Percentiles rank a stretch among this genome's conserved stretches.
Conservation (phyloP, 2,888 invertebrate species). For the Podabrus alpinus region DNA sequence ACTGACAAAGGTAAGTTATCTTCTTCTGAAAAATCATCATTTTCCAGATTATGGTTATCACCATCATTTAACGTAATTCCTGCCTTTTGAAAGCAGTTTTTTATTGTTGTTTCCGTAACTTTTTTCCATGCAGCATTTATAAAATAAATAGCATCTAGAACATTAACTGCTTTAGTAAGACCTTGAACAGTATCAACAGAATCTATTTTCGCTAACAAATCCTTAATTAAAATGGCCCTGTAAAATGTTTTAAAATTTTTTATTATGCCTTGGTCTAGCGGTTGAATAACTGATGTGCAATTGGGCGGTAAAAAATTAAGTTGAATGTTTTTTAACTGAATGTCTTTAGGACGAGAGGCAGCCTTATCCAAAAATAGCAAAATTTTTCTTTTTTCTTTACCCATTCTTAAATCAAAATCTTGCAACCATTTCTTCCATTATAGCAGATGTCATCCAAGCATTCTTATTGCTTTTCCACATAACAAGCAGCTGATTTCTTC, state of each 20-base stretch:
- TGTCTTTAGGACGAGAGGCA: conserved; percentile 14
- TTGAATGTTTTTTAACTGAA: conserved; percentile 16
- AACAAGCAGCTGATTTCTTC: no score
- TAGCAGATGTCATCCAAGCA: conserved; percentile 29
- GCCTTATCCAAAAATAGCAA: conserved; percentile 25
- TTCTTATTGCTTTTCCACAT: no score
- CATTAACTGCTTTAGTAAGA: not conserved
- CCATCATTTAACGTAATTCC: not conserved
- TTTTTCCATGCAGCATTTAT: not conserved
- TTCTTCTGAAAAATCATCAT: not conserved
- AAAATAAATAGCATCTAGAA: not conserved
- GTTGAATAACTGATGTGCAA: conserved; percentile 21
- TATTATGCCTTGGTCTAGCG: conserved; percentile 22
- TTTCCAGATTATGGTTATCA: not conserved
- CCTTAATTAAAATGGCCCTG: not conserved
- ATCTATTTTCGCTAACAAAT: conserved; percentile 8
- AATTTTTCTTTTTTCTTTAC: conserved; percentile 26
- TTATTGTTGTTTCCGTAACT: not conserved
- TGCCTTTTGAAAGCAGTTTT: conserved; percentile 3
- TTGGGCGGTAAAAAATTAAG: conserved; percentile 26
- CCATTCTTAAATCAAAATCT: conserved; percentile 18
- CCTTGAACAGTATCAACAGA: not conserved
- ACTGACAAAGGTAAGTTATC: not conserved
- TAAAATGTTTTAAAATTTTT: conserved; percentile 18
- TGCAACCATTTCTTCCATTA: conserved; percentile 28